A percentile compares a stretch with the other conserved stretches of the same genome.
These are phyloP conservation scores for Acheta domesticus DNA, from an alignment of 2,888 invertebrate species.

Conservation along the genomic window DNA sequence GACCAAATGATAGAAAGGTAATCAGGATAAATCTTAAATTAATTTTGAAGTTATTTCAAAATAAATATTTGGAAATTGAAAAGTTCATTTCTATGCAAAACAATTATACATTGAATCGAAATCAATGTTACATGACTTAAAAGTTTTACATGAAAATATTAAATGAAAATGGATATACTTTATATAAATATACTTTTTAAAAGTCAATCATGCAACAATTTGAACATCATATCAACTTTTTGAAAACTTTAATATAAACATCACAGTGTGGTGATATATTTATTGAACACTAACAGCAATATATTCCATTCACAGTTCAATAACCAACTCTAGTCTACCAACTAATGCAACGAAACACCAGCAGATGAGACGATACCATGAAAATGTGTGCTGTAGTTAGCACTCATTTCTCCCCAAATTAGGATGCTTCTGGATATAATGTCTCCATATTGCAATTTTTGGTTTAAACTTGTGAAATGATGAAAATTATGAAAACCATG, in stretches of 20 bases:
- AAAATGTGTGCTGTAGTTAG: background rate
- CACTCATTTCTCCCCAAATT: background rate
- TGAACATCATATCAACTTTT: constrained; percentile 18
- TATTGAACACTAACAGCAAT: constrained; percentile 18
- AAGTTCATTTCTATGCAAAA: too few relatives aligned
- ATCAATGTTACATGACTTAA: too few relatives aligned
- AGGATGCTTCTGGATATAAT: background rate
- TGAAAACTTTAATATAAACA: constrained; percentile 18
- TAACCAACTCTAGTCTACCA: constrained; percentile 2
- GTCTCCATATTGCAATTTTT: constrained; percentile 2
- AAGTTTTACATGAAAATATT: too few relatives aligned
- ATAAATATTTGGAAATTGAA: too few relatives aligned
- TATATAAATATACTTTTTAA: background rate
- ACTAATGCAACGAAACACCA: constrained; percentile 18
- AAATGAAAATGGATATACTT: background rate
- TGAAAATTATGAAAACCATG: too few relatives aligned
- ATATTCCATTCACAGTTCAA: constrained; percentile 18
- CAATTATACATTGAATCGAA: too few relatives aligned
- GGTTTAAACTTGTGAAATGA: too few relatives aligned
- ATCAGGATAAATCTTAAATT: too few relatives aligned
- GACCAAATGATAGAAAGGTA: too few relatives aligned
- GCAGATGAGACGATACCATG: background rate
- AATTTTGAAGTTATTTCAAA: too few relatives aligned
- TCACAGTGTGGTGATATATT: constrained; percentile 18
- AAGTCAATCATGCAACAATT: constrained; percentile 6